Evolutionary conservation across 1,140 invertebrate species (phyloP), one percentile per base, ranked within the genome.

Genomic region (Philaenus spumarius): DNA sequence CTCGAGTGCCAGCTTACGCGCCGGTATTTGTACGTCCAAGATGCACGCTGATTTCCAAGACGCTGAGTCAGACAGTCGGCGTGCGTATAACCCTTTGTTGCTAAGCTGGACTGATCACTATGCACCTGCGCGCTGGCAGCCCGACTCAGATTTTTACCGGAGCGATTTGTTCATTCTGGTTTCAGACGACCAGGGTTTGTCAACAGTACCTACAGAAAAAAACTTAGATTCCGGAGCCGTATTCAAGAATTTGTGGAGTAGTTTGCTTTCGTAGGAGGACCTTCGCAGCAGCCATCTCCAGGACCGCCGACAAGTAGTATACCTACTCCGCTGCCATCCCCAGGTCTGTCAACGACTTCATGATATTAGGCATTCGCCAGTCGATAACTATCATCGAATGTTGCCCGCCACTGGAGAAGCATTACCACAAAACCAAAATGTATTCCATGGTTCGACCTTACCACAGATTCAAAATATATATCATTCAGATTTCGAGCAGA

Each of bases 241-340:
- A 37, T 58, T 48, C 55, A 48, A 30, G 7, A 58, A 50, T 43
- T 58, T 58, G 55, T 58, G 15, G 55, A 58, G 17, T 19, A 58
- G 45, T 58, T 58, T 50, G 45, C 55, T 51, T 58, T 24, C 40
- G 5, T 11, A 9, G 12, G 2, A n/a, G 48, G 17, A 26, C 15
- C 14, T 52, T 52, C 19, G 22, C 15, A 19, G 2, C 22, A 48
- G 14, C 12, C 2, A 23, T 48, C 23, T n/a, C n/a, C 23, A 26
- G 48, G 2, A 34, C 12, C 20, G 23, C 5, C 20, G 4, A 22
- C 46, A 48, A 43, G 5, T 15, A 48, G 20, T 22, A 48, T 9
- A 48, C 46, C 42, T 20, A 17, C 15, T 52, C 4, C 48, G 22
- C 11, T 34, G n/a, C 48, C 22, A 52, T 34, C 48, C 11, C 17